phyloP scores from a whole-genome alignment of 2,888 invertebrate genomes.

The Julus scandinavius region DNA sequence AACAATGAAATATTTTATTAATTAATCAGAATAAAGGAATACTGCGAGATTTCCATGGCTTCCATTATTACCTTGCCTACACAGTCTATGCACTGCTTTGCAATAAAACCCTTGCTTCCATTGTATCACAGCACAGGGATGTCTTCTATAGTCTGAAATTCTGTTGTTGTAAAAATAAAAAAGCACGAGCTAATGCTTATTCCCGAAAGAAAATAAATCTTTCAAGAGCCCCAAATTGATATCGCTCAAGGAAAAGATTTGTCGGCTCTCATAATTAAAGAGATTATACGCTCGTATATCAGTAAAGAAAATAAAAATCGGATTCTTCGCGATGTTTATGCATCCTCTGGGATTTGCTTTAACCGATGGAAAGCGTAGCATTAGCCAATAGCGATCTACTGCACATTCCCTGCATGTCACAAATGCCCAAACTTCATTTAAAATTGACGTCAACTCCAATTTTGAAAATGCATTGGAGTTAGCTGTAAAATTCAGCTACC shows the following conservation, averaged over 20 bases:
- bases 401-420: background rate
- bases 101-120: too few species aligned
- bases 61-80: too few species aligned
- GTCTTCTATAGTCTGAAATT: background rate
- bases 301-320: background rate
- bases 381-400: background rate
- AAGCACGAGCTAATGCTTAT: background rate
- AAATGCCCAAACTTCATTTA: background rate
- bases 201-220: background rate
- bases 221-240: background rate
- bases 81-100: too few species aligned
- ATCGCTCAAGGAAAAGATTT: background rate
- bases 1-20: too few species aligned
- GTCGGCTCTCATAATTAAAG: slow-evolving; percentile 1
- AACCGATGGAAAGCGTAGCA: background rate
- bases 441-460: too few species aligned
- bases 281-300: background rate
- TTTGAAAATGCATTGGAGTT: too few species aligned
- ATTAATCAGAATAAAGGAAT: too few species aligned
- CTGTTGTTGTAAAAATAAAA: background rate
- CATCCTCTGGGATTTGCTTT: background rate
- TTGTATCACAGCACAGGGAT: background rate
- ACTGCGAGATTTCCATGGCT: too few species aligned
- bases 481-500: too few species aligned
- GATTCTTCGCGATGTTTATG: background rate